Percentiles rank a stretch among this genome's conserved stretches.
Conservation (phyloP, 2,888 invertebrate species). For the Orchesella flavescens region DNA sequence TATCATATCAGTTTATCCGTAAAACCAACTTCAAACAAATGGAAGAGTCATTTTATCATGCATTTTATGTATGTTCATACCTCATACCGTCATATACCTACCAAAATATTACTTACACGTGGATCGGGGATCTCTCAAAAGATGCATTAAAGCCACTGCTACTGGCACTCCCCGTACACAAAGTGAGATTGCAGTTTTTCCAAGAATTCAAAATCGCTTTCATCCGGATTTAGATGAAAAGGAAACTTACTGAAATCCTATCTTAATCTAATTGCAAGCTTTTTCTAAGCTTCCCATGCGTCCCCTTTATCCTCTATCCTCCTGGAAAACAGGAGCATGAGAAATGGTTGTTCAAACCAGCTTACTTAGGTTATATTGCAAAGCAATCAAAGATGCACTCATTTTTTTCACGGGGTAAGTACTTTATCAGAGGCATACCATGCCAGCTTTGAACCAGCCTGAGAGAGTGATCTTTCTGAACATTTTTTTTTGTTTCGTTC, state of each 20-base stretch:
- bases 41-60: constrained; percentile 11
- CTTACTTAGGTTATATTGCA: constrained; percentile 1
- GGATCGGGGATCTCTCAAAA: background rate
- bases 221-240: background rate
- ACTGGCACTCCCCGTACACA: no score
- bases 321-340: background rate
- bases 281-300: background rate
- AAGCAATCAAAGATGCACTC: constrained; percentile 13
- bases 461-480: no score
- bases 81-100: no score
- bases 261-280: constrained; percentile 55
- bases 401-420: constrained; percentile 13
- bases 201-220: constrained; percentile 41
- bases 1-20: constrained; percentile 1
- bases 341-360: background rate
- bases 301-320: background rate
- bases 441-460: background rate
- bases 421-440: background rate
- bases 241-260: constrained; percentile 26
- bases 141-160: no score
- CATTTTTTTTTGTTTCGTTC: no score
- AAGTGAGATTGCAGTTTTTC: constrained; percentile 8
- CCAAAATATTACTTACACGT: background rate
- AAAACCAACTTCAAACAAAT: constrained; percentile 29
- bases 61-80: background rate